phyloP scores from a whole-genome alignment of 2,888 invertebrate genomes.

The Fragum fragum region DNA sequence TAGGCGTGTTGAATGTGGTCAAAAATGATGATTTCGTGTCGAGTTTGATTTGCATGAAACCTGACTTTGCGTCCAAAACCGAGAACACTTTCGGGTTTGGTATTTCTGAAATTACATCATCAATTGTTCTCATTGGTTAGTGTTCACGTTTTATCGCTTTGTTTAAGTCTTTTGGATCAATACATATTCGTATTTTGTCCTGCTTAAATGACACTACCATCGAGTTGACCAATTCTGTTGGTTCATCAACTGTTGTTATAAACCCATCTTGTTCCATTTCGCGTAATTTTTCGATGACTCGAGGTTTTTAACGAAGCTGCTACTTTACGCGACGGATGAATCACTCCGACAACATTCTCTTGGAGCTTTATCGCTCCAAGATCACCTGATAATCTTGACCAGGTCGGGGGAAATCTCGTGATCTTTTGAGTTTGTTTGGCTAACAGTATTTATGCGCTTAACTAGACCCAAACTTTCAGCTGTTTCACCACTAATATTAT shows the following conservation, averaged over 20 bases:
- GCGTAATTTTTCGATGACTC: constrained; percentile 37
- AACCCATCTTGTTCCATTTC: constrained; percentile 50
- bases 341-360: constrained; percentile 29
- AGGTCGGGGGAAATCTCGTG: constrained; percentile 32
- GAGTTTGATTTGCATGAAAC: constrained; percentile 68
- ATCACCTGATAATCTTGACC: constrained; percentile 20
- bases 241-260: constrained; percentile 50
- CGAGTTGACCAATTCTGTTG: constrained; percentile 71
- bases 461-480: constrained; percentile 43
- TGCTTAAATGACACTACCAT: constrained; percentile 62
- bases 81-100: constrained; percentile 67
- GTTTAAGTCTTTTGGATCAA: constrained; percentile 70
- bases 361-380: constrained; percentile 27
- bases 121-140: constrained; percentile 70
- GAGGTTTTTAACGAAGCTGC: constrained; percentile 33
- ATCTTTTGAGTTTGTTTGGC: neutral
- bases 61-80: constrained; percentile 71
- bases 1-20: constrained; percentile 70
- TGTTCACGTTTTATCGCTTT: constrained; percentile 66
- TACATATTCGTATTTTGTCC: constrained; percentile 65
- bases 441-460: constrained; percentile 6
- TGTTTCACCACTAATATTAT: constrained; percentile 31
- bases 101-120: constrained; percentile 66
- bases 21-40: constrained; percentile 60
- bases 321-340: constrained; percentile 33